Conservation (phyloP, 2,888 invertebrate genomes). For the Caenorhabditis sp. region DNA sequence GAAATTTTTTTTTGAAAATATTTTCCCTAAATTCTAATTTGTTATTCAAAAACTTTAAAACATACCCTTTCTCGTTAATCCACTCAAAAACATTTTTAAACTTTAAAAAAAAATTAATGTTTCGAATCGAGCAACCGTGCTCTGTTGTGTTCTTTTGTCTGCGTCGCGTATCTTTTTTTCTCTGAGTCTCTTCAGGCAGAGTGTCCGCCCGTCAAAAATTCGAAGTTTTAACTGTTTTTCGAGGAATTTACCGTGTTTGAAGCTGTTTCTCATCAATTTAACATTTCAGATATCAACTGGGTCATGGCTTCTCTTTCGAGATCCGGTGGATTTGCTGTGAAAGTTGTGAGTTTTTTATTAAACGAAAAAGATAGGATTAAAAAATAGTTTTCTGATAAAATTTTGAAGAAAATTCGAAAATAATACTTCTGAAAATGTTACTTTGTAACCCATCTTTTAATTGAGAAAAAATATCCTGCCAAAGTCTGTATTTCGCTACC, state of each 20-base stretch:
- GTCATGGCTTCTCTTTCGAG: constrained; percentile 60
- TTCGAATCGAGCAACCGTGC: constrained; percentile 11
- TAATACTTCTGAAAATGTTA: no score
- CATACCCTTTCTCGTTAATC: no score
- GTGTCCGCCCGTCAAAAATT: constrained; percentile 40
- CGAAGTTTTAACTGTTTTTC: constrained; percentile 20
- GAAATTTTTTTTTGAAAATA: no score
- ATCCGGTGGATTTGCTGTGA: constrained; percentile 55
- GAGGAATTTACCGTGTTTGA: constrained; percentile 8
- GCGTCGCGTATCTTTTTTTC: constrained; percentile 25
- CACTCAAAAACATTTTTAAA: no score
- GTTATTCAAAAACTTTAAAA: no score
- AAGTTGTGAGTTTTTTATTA: constrained; percentile 48
- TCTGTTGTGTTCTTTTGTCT: constrained; percentile 20
- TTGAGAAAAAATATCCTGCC: not conserved
- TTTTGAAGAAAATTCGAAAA: not conserved
- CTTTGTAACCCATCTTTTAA: not conserved
- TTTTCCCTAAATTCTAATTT: no score
- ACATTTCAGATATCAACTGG: constrained; percentile 36
- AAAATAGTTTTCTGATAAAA: not conserved
- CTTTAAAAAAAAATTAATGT: not conserved
- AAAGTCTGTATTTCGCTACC: no score
- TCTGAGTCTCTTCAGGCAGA: constrained; percentile 32
- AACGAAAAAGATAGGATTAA: not conserved
- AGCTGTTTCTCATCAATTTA: no score